phyloP scores from a whole-genome alignment of 1,140 invertebrate genomes.

The Brachionus calyciflorus region DNA sequence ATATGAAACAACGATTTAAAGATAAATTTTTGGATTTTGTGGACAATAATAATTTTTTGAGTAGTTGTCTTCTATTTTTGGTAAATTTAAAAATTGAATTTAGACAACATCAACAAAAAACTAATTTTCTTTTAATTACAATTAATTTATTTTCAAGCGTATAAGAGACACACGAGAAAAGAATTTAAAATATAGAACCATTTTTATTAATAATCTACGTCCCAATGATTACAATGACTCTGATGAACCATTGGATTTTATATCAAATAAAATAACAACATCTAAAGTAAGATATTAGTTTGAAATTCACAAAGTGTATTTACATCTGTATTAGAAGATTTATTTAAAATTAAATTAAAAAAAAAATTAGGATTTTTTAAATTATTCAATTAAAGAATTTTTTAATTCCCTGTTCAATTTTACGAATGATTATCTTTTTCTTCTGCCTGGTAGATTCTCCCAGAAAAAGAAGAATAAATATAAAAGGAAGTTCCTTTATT shows the following conservation, averaged over 20 bases:
- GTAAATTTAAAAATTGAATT: not conserved
- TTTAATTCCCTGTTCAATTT: too few species aligned
- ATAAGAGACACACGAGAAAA: conserved; percentile 29
- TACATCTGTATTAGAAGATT: too few species aligned
- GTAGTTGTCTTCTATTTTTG: not conserved
- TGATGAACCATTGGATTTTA: not conserved
- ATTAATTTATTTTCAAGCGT: not conserved
- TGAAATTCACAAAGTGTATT: too few species aligned
- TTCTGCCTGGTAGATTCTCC: too few species aligned
- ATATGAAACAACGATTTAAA: not conserved
- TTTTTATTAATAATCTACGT: not conserved
- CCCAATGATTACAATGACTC: not conserved
- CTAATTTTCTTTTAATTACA: not conserved
- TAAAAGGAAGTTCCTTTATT: too few species aligned
- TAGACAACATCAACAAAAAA: not conserved
- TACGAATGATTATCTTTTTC: too few species aligned
- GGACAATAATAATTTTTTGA: conserved; percentile 12
- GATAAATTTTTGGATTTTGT: conserved; percentile 7
- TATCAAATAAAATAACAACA: not conserved
- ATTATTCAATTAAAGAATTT: too few species aligned
- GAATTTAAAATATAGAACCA: not conserved
- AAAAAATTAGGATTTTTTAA: too few species aligned
- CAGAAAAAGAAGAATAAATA: too few species aligned
- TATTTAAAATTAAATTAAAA: too few species aligned
- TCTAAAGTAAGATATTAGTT: not conserved